These are phyloP conservation scores for Arctopsyche grandis DNA, from an alignment of 1,140 invertebrate species.

Conservation along the genomic window DNA sequence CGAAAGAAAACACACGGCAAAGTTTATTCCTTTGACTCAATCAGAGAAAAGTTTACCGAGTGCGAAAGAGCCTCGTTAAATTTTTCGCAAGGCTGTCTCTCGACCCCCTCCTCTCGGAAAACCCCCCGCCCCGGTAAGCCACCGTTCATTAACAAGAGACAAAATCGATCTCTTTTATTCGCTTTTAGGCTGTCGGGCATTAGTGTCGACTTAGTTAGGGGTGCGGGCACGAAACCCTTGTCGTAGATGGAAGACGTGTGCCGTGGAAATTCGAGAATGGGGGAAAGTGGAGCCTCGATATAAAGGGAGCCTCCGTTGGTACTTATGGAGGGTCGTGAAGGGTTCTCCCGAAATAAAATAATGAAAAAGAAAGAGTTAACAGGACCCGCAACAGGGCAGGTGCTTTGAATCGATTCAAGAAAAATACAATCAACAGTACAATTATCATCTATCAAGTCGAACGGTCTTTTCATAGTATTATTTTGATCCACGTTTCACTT, in stretches of 20 bases:
- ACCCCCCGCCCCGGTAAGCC: background rate
- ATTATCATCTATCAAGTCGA: no score
- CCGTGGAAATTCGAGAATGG: background rate
- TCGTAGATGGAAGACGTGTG: background rate
- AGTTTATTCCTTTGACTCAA: background rate
- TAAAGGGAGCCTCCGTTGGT: conserved; percentile 3
- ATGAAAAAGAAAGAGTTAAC: background rate
- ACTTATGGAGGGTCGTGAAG: background rate
- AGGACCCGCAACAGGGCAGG: background rate
- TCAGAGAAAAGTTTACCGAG: background rate
- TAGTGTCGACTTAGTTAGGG: conserved; percentile 7
- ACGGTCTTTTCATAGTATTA: no score
- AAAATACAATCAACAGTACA: no score
- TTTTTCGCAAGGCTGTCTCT: conserved; percentile 4
- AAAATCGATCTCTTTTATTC: conserved; percentile 25
- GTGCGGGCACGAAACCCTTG: background rate
- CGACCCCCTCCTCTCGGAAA: background rate
- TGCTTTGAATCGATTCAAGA: background rate
- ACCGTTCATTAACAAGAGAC: conserved; percentile 15
- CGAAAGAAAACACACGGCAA: no score
- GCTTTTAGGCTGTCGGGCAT: conserved; percentile 2
- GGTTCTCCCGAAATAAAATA: background rate
- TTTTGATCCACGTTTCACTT: no score
- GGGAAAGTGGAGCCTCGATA: conserved; percentile 5
- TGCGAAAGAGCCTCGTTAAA: conserved; percentile 15